Conservation (phyloP, 2,113 vertebrate genomes). For the Perca flavescens region DNA sequence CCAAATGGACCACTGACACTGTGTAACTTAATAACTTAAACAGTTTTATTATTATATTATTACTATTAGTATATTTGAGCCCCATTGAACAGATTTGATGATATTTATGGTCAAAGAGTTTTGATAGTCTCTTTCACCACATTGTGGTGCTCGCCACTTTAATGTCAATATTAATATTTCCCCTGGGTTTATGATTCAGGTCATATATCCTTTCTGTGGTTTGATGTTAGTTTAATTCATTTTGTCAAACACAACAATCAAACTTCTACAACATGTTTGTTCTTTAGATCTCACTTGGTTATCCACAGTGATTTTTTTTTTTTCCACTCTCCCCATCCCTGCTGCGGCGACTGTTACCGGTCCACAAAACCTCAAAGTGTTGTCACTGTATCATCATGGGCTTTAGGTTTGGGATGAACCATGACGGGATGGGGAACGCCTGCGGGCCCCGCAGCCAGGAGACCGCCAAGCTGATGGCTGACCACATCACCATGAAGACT, state of each 20-base stretch:
- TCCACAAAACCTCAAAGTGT: constrained; percentile 47
- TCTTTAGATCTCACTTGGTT: constrained; percentile 22
- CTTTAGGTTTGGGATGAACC: constrained; percentile 97
- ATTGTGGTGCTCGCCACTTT: neutral
- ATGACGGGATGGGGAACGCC: constrained; percentile 95
- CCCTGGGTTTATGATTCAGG: neutral
- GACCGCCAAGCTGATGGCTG: constrained; percentile 98
- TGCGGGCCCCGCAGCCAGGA: constrained; percentile 96
- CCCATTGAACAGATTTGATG: too few relatives aligned
- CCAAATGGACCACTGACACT: neutral
- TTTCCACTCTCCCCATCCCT: constrained; percentile 1
- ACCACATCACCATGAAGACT: constrained; percentile 99
- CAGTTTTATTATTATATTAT: neutral
- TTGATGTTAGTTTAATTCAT: neutral
- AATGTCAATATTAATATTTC: neutral
- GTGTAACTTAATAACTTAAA: neutral
- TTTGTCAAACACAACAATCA: constrained; percentile 5
- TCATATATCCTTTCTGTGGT: neutral
- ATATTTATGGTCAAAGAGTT: too few relatives aligned
- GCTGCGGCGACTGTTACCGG: constrained; percentile 17
- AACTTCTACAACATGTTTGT: constrained; percentile 4
- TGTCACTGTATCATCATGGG: constrained; percentile 55
- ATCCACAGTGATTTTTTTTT: constrained; percentile 37
- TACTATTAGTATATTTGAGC: too few relatives aligned
- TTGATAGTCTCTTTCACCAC: neutral